Base-by-base conservation (phyloP, 1,140 invertebrate genomes). In the Heliconius melpomene region DNA sequence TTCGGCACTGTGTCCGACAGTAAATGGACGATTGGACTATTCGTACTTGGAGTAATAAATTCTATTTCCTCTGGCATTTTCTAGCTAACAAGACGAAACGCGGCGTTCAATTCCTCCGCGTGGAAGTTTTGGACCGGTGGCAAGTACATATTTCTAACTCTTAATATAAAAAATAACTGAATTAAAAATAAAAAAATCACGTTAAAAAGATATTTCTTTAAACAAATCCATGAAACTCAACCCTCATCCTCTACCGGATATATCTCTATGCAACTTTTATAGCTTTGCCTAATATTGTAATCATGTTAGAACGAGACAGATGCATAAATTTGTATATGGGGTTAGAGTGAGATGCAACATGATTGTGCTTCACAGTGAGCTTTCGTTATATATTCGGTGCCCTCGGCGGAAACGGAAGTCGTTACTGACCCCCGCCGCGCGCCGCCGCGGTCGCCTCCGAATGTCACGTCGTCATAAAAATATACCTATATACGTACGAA, bases 321-420 rank as follows among this genome's bases (percentile, higher is more conserved):
- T 5, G 7, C 50, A 54, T 40, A 46, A 9, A 46, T 71, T 26
- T 40, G 46, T 71, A 70, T 32, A 70, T 32, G 23, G 9, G 5
- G 60, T 23, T 20, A 46, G 66, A 77, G 38, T 70, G 60, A 38
- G 60, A 77, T 26, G 23, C 20, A 36, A 46, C 38, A 50, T 23
- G 60, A 77, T 54, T 77, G 60, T 60, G 75, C 75, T 77, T 38
- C 75, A 66, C 60, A 66, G 60, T 26, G 60, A 66, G 75, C 38
- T 60, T 70, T 66, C 75, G 75, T 38, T 50, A 77, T 66, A 71
- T n/a, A 74, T 74, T 46, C 71, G 20, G 54, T 54, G 40, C 82
- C 71, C 75, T 77, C 78, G 84, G 82, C 86, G 89, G 89, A 90
- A 86, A 71, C 84, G 89, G 89, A 89, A 87, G 88, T 88, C 88